These are phyloP conservation scores for Piliocolobus tephrosceles DNA, from an alignment of 2,113 vertebrate species.

Conservation along the genomic window DNA sequence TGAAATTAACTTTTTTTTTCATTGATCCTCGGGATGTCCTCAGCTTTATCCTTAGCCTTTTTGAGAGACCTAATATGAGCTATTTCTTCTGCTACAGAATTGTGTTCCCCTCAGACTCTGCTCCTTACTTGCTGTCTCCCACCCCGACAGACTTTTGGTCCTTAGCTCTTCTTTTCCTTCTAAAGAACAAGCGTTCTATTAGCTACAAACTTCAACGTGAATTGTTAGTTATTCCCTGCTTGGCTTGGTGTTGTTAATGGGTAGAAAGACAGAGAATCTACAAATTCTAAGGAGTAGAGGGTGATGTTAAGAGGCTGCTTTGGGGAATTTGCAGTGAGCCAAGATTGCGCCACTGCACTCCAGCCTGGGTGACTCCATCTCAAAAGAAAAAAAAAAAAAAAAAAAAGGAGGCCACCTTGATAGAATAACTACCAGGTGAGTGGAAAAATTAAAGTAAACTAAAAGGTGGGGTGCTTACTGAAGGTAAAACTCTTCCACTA, in stretches of 20 bases:
- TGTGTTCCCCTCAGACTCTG: background rate
- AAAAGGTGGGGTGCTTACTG: background rate
- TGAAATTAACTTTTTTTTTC: background rate
- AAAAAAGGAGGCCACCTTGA: background rate
- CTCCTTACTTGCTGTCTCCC: rapidly evolving
- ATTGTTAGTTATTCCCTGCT: background rate
- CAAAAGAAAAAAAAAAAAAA: too few species aligned
- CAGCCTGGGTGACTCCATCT: too few species aligned
- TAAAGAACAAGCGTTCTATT: background rate
- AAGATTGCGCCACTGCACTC: too few species aligned
- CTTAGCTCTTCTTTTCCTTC: background rate
- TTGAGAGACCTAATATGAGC: background rate
- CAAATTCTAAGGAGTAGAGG: background rate
- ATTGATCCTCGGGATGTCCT: background rate
- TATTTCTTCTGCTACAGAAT: background rate
- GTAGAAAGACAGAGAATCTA: background rate
- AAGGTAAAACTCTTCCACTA: background rate
- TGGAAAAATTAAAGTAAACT: background rate
- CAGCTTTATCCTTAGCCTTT: background rate
- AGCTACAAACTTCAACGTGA: background rate
- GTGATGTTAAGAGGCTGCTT: background rate
- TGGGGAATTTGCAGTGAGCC: too few species aligned
- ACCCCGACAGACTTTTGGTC: rapidly evolving
- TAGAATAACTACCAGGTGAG: background rate
- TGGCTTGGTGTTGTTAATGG: background rate